Evolutionary conservation across 2,797 vertebrate genomes (phyloP).

Genomic region (Pyrocephalus nanus): DNA sequence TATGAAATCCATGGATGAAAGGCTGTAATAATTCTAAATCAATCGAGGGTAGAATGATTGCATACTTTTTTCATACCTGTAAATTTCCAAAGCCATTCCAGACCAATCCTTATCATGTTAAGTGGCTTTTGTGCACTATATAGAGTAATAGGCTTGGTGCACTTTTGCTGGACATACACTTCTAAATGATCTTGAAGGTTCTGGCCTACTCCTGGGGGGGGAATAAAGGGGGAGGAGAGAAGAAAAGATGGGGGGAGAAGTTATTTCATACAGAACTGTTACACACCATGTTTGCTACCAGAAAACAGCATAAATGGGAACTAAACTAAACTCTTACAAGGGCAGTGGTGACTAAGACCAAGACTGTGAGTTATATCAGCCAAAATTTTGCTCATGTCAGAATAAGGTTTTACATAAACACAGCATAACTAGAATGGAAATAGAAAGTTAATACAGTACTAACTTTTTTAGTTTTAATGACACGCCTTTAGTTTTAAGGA

Average conservation of each 20-base stretch:
- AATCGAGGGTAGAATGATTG: neutral
- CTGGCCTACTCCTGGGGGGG: constrained; percentile 87
- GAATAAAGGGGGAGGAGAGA: neutral
- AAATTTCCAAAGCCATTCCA: constrained; percentile 90
- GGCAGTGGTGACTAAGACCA: neutral
- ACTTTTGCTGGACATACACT: constrained; percentile 91
- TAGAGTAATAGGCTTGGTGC: constrained; percentile 89
- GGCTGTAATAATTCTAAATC: neutral
- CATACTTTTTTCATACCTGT: constrained; percentile 80
- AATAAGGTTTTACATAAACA: constrained; percentile 7
- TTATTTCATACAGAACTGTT: neutral
- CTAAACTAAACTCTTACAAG: neutral
- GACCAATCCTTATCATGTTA: constrained; percentile 87
- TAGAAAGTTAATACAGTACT: neutral
- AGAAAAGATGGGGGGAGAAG: neutral
- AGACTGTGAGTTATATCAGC: neutral
- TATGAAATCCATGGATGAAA: neutral
- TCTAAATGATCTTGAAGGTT: constrained; percentile 98
- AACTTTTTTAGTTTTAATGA: neutral
- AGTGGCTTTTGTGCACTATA: constrained; percentile 89
- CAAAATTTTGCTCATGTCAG: constrained; percentile 7
- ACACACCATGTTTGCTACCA: neutral
- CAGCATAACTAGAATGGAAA: neutral
- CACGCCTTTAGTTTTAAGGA: neutral
- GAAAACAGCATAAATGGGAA: neutral